These are phyloP conservation scores for Australoheros facetus DNA, from an alignment of 2,797 vertebrate genomes.

Conservation along the genomic window DNA sequence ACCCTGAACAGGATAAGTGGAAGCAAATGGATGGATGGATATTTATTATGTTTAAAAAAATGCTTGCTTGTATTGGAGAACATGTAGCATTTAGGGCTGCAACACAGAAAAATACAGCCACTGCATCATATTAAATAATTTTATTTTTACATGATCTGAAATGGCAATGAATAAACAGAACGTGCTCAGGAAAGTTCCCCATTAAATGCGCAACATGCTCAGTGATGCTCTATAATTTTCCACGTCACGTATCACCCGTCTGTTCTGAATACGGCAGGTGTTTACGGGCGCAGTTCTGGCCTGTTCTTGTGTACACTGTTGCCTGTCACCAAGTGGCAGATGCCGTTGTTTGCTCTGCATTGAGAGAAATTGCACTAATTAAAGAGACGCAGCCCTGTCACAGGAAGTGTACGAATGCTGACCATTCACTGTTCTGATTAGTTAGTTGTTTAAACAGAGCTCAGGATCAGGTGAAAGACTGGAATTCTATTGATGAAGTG, in stretches of 20 bases:
- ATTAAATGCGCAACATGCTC: not conserved
- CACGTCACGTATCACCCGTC: not conserved
- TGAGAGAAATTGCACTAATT: conserved; percentile 77
- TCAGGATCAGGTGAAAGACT: conserved; percentile 52
- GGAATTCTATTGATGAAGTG: conserved; percentile 61
- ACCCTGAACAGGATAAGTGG: no score
- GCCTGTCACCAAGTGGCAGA: conserved; percentile 71
- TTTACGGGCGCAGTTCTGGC: conserved; percentile 43
- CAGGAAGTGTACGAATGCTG: conserved; percentile 70
- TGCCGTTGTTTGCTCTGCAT: conserved; percentile 75
- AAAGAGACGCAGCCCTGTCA: conserved; percentile 55
- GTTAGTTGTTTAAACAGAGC: conserved; percentile 71
- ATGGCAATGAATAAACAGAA: not conserved
- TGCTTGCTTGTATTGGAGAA: not conserved
- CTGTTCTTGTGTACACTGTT: conserved; percentile 56
- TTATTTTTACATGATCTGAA: not conserved
- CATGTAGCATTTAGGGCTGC: not conserved
- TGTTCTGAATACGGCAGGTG: conserved; percentile 62
- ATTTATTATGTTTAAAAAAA: no score
- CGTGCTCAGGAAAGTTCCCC: not conserved
- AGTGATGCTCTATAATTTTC: not conserved
- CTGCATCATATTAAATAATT: not conserved
- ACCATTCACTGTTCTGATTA: conserved; percentile 70
- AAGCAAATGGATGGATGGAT: no score
- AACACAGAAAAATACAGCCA: not conserved